Conservation (phyloP, 2,113 vertebrate genomes). For the Willisornis vidua region DNA sequence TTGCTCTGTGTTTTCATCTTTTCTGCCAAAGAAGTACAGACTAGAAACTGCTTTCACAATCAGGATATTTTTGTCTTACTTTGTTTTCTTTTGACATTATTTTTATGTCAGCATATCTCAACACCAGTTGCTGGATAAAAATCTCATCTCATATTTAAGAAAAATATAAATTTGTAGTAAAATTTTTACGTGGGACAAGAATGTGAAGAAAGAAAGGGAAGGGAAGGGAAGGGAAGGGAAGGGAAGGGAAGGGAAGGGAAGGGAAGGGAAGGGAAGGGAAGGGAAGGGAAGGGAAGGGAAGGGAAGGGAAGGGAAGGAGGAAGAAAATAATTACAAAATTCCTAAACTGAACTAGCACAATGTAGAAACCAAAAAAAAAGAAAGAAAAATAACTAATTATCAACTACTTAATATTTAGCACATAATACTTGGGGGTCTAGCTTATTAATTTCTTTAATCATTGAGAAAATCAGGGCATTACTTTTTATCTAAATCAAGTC, state of each 20-base stretch:
- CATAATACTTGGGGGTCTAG: neutral
- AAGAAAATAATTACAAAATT: too few relatives aligned
- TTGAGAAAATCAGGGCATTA: neutral
- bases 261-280: too few relatives aligned
- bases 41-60: neutral
- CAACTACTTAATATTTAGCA: neutral
- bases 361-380: neutral
- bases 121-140: neutral
- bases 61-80: rapidly evolving
- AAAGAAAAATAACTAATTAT: neutral
- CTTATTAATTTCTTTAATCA: neutral
- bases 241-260: too few relatives aligned
- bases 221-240: too few relatives aligned
- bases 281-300: too few relatives aligned
- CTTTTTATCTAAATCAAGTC: neutral
- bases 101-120: neutral
- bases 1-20: neutral
- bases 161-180: neutral
- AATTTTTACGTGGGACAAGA: neutral
- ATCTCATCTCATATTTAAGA: neutral
- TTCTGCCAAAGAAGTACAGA: neutral
- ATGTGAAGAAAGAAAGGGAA: too few relatives aligned
- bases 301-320: too few relatives aligned
- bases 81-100: neutral
- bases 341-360: too few relatives aligned